Conservation (phyloP, 2,888 invertebrate genomes). For the Miltochrista miniata region DNA sequence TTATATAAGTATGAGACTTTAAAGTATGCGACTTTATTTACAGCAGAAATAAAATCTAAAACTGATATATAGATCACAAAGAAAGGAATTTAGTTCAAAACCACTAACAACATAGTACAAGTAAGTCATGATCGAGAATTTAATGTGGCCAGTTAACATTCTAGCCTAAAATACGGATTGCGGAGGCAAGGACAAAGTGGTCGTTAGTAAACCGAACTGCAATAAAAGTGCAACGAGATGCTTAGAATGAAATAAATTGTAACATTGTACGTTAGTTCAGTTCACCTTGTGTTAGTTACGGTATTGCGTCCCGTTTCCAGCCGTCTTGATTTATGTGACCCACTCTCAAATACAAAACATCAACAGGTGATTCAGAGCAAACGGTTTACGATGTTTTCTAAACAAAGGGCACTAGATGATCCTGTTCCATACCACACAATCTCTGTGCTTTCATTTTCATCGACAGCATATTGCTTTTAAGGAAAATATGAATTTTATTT, state of each 20-base stretch:
- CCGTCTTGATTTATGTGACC: conserved; percentile 56
- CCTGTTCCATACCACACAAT: conserved; percentile 15
- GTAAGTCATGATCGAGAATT: no score
- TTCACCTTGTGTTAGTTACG: conserved; percentile 57
- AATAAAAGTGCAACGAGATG: conserved; percentile 38
- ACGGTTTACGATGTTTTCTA: conserved; percentile 31
- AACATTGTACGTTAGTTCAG: conserved; percentile 38
- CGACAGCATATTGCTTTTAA: neutral
- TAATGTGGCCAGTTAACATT: no score
- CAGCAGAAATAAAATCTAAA: no score
- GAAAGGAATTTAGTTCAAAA: no score
- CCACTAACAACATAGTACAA: no score
- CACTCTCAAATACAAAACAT: conserved; percentile 51
- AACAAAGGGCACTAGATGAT: conserved; percentile 23
- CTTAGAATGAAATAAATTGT: conserved; percentile 35
- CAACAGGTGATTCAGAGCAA: conserved; percentile 47
- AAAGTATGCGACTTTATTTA: no score
- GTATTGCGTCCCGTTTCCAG: conserved; percentile 58
- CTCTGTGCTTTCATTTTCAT: neutral
- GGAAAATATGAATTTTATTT: no score
- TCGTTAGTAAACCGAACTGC: conserved; percentile 23
- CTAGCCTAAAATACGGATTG: no score
- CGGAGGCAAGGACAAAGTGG: conserved; percentile 17
- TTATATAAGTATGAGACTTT: no score
- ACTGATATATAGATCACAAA: no score